Evolutionary conservation across 1,140 invertebrate genomes (phyloP).

Genomic region (Oreohelix idahoensis): DNA sequence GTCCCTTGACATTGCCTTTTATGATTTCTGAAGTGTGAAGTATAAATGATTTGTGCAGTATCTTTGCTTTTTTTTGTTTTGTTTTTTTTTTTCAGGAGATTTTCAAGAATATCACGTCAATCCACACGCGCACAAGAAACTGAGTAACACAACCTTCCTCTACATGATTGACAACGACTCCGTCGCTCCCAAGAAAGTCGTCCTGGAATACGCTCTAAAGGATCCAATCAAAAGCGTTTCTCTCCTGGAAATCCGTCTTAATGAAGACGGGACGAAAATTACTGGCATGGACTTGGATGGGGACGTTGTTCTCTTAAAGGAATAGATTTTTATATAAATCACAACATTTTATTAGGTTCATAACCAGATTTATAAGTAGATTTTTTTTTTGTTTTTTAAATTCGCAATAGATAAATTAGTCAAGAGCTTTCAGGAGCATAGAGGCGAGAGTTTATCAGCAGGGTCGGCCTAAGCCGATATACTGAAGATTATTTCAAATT

Average conservation of each 20-base stretch:
- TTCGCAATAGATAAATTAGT: too few relatives aligned
- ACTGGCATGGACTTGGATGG: constrained; percentile 43
- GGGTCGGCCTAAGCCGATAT: too few relatives aligned
- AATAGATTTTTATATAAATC: neutral
- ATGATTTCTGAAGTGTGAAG: too few relatives aligned
- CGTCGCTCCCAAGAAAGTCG: constrained; percentile 6
- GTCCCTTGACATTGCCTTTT: too few relatives aligned
- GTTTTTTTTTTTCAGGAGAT: neutral
- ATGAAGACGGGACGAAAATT: constrained; percentile 31
- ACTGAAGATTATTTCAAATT: too few relatives aligned
- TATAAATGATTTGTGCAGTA: too few relatives aligned
- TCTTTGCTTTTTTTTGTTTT: too few relatives aligned
- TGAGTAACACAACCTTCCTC: neutral
- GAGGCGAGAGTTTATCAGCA: too few relatives aligned
- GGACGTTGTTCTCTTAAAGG: constrained; percentile 39
- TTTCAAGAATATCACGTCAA: constrained; percentile 27
- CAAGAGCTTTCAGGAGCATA: too few relatives aligned
- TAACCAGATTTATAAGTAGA: too few relatives aligned
- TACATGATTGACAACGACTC: constrained; percentile 29
- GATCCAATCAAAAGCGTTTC: constrained; percentile 42
- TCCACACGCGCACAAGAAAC: constrained; percentile 21
- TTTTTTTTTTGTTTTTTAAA: too few relatives aligned
- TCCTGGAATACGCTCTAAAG: constrained; percentile 24
- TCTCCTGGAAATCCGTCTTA: constrained; percentile 37
- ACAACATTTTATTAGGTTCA: too few relatives aligned